phyloP scores from a whole-genome alignment of 2,113 vertebrate genomes.

The Daubentonia madagascariensis region DNA sequence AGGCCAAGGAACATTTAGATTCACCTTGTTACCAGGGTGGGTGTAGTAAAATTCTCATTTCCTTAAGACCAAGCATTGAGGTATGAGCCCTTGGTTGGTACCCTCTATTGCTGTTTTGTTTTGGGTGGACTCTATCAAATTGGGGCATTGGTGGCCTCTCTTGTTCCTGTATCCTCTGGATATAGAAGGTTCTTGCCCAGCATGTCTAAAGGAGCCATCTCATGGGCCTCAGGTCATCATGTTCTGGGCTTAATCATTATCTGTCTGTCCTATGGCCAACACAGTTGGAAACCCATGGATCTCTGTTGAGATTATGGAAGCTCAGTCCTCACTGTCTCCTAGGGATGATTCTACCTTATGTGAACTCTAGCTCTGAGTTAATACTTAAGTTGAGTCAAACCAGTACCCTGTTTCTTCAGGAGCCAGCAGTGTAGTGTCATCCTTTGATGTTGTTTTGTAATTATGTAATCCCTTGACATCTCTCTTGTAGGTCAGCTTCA shows the following conservation, averaged over 20 bases:
- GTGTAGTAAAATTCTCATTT: background rate
- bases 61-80: background rate
- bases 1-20: background rate
- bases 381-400: background rate
- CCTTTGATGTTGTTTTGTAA: background rate
- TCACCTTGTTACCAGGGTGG: background rate
- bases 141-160: background rate
- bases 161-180: background rate
- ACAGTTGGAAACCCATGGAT: background rate
- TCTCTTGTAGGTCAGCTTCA: background rate
- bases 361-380: background rate
- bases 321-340: background rate
- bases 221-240: background rate
- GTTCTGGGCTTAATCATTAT: background rate
- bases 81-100: background rate
- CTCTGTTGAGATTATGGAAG: background rate
- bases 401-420: background rate
- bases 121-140: background rate
- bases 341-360: background rate
- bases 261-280: background rate
- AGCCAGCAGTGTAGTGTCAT: background rate
- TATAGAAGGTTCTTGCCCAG: background rate
- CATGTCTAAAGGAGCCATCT: background rate
- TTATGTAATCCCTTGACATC: background rate
- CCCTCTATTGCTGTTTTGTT: background rate